Conservation (phyloP, 2,797 vertebrate genomes). For the Taeniopygia guttata region DNA sequence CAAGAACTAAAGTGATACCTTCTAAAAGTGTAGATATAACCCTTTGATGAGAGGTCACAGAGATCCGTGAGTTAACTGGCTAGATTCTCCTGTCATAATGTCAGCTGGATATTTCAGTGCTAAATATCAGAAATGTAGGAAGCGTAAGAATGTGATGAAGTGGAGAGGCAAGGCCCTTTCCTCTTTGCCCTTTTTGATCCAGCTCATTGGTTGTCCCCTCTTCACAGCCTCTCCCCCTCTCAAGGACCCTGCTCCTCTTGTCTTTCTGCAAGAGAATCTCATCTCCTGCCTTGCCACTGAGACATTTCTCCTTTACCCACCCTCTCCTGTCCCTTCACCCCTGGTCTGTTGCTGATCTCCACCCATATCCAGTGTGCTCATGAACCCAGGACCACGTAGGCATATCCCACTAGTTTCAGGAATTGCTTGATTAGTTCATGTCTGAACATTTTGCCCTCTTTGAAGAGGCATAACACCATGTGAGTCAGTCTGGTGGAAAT, state of each 20-base stretch:
- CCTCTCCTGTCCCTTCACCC: neutral
- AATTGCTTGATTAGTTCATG: conserved; percentile 39
- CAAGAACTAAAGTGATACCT: neutral
- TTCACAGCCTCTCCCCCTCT: neutral
- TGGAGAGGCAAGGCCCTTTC: neutral
- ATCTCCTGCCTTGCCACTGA: neutral
- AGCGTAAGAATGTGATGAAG: neutral
- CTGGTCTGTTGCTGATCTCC: neutral
- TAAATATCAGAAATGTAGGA: neutral
- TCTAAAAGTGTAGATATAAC: neutral
- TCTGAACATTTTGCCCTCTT: conserved; percentile 54
- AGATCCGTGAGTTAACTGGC: neutral
- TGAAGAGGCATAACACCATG: conserved; percentile 6
- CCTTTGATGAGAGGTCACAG: neutral
- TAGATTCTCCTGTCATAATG: neutral
- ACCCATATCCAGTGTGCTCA: neutral
- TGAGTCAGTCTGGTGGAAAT: conserved; percentile 16
- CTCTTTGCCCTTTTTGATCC: neutral
- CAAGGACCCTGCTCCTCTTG: neutral
- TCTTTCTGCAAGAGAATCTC: neutral
- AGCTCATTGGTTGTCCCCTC: neutral
- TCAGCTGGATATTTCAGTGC: neutral
- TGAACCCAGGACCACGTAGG: neutral
- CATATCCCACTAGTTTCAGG: neutral
- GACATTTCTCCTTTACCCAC: neutral